Percentiles rank a stretch among this genome's conserved stretches.
Evolutionary conservation across 2,888 invertebrate species (phyloP).

Genomic region (Sinopyrophorus schimmeli): DNA sequence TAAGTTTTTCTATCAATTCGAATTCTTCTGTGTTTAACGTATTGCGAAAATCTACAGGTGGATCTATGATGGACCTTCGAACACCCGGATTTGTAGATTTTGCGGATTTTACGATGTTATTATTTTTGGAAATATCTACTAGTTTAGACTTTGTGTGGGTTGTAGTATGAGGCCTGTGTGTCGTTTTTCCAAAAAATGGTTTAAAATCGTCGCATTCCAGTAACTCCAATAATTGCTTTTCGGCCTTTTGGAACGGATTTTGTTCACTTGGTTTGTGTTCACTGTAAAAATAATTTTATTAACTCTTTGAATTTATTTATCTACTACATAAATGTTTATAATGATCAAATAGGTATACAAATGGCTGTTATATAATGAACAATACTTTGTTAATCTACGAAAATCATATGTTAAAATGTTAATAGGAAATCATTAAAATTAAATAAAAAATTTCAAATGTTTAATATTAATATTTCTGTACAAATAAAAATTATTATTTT

Average conservation of each 20-base stretch:
- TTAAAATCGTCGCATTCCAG: conserved; percentile 68
- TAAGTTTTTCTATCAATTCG: conserved; percentile 51
- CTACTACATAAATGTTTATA: too few relatives aligned
- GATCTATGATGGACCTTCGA: conserved; percentile 54
- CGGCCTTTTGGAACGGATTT: conserved; percentile 79
- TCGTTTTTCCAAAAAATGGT: conserved; percentile 46
- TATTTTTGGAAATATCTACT: conserved; percentile 17
- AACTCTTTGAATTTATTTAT: too few relatives aligned
- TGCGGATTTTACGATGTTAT: conserved; percentile 30
- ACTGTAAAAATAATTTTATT: conserved; percentile 19
- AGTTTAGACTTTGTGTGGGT: conserved; percentile 33
- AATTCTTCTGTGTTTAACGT: conserved; percentile 46
- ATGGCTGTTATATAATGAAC: too few relatives aligned
- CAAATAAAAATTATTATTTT: too few relatives aligned
- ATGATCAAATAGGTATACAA: too few relatives aligned
- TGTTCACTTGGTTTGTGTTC: conserved; percentile 57
- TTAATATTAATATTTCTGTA: too few relatives aligned
- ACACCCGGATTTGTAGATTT: conserved; percentile 35
- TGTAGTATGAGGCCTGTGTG: conserved; percentile 54
- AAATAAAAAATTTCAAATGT: too few relatives aligned
- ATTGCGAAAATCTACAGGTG: conserved; percentile 55
- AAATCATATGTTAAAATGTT: too few relatives aligned
- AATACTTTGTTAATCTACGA: too few relatives aligned
- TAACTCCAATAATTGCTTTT: conserved; percentile 80
- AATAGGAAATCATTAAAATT: too few relatives aligned